phyloP scores from a whole-genome alignment of 2,113 vertebrate genomes.

The Anhinga anhinga region DNA sequence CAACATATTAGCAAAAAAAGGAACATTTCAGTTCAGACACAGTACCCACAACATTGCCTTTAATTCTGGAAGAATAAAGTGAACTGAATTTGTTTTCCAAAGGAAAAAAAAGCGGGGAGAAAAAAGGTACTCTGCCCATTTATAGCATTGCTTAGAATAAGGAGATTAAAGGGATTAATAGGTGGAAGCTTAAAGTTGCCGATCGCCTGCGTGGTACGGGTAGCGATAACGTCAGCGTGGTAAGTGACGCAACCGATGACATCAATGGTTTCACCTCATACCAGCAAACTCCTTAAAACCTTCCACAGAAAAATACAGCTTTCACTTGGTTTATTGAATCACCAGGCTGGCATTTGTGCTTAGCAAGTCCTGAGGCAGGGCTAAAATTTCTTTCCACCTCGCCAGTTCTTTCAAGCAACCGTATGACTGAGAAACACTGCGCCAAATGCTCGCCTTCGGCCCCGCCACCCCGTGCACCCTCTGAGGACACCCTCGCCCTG shows the following conservation, averaged over 20 bases:
- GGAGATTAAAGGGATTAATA: neutral
- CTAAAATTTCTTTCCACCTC: neutral
- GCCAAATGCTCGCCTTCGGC: accelerated
- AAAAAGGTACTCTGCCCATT: neutral
- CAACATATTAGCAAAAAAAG: neutral
- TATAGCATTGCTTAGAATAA: neutral
- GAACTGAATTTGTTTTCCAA: neutral
- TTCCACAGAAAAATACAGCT: neutral
- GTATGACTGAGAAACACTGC: accelerated
- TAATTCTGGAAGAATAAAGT: neutral
- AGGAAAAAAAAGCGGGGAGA: accelerated
- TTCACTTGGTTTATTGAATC: neutral
- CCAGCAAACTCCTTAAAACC: neutral
- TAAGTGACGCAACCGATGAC: neutral
- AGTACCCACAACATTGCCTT: neutral
- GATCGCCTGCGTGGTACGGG: accelerated
- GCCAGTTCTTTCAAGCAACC: neutral
- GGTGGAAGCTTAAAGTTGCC: neutral
- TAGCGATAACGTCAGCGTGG: accelerated
- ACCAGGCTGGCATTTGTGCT: neutral
- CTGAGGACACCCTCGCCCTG: neutral
- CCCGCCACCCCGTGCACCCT: accelerated
- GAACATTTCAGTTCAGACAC: neutral
- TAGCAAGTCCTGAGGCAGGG: neutral
- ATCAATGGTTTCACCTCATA: neutral